Conservation (phyloP, 2,797 vertebrate genomes). For the Xenopus petersii region DNA sequence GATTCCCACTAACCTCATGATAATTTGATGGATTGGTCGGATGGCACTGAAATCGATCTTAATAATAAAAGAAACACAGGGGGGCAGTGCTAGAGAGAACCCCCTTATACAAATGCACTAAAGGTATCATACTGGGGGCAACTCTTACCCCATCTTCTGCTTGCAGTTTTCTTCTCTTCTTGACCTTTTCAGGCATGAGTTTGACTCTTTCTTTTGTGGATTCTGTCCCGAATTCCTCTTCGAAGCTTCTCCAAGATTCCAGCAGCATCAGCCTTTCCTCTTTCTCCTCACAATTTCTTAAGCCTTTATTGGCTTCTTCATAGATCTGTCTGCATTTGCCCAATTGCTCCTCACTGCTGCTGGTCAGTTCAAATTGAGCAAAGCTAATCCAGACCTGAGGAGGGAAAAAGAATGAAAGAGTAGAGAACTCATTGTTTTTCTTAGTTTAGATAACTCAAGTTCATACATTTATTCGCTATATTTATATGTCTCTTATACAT, state of each 20-base stretch:
- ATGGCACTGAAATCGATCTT: too few relatives aligned
- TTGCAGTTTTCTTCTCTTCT: constrained; percentile 96
- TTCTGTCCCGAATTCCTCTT: constrained; percentile 80
- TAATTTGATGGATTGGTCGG: too few relatives aligned
- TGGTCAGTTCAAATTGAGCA: constrained; percentile 89
- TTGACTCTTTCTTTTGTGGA: constrained; percentile 76
- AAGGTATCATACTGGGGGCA: too few relatives aligned
- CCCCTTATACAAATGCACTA: too few relatives aligned
- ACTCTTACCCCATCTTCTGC: constrained; percentile 93
- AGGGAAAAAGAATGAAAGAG: not conserved
- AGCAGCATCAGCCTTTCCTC: constrained; percentile 94
- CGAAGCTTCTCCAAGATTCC: constrained; percentile 88
- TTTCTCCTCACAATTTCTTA: constrained; percentile 94
- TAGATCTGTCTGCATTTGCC: constrained; percentile 81
- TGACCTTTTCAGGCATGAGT: constrained; percentile 95
- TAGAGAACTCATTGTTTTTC: too few relatives aligned
- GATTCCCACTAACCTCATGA: too few relatives aligned
- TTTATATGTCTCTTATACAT: too few relatives aligned
- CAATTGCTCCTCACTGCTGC: constrained; percentile 71
- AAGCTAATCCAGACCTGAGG: constrained; percentile 94
- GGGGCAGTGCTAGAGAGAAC: too few relatives aligned
- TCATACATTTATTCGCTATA: too few relatives aligned
- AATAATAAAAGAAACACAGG: too few relatives aligned
- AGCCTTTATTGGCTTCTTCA: constrained; percentile 90
- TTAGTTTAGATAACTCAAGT: too few relatives aligned